These are phyloP conservation scores for Anarhynchus alexandrinus DNA, from an alignment of 2,113 vertebrate species.

Conservation along the genomic window DNA sequence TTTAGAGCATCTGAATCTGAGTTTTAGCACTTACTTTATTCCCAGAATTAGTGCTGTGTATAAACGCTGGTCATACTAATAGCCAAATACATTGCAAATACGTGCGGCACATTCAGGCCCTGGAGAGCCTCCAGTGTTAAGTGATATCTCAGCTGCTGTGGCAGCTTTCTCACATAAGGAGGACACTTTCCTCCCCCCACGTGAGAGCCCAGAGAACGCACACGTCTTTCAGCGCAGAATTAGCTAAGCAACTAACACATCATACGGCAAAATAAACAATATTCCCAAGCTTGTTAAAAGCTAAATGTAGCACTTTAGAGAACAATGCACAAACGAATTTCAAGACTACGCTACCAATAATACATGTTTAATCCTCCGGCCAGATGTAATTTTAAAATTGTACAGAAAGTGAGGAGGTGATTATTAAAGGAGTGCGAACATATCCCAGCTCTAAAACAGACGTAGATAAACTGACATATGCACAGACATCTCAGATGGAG, in stretches of 20 bases:
- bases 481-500: slow-evolving; percentile 43
- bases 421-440: background rate
- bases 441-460: slow-evolving; percentile 26
- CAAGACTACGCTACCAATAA: background rate
- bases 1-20: slow-evolving; percentile 15
- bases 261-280: slow-evolving; percentile 40
- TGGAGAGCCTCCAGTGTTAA: slow-evolving; percentile 49
- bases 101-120: background rate
- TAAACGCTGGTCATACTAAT: slow-evolving; percentile 6
- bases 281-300: slow-evolving; percentile 28
- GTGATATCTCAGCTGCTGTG: slow-evolving; percentile 45
- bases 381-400: background rate
- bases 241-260: slow-evolving; percentile 41
- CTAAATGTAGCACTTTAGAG: slow-evolving; percentile 9
- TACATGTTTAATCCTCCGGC: background rate
- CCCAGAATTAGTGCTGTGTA: background rate
- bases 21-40: slow-evolving; percentile 11
- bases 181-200: background rate
- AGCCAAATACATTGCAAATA: slow-evolving; percentile 31
- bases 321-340: slow-evolving; percentile 2
- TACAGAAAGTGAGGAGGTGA: background rate
- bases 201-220: background rate
- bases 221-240: background rate
- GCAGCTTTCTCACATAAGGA: slow-evolving; percentile 54
- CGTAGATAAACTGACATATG: slow-evolving; percentile 8